A percentile compares a stretch with the other conserved stretches of the same genome.
Conservation (phyloP, 2,797 vertebrate species). For the Macropodus opercularis region DNA sequence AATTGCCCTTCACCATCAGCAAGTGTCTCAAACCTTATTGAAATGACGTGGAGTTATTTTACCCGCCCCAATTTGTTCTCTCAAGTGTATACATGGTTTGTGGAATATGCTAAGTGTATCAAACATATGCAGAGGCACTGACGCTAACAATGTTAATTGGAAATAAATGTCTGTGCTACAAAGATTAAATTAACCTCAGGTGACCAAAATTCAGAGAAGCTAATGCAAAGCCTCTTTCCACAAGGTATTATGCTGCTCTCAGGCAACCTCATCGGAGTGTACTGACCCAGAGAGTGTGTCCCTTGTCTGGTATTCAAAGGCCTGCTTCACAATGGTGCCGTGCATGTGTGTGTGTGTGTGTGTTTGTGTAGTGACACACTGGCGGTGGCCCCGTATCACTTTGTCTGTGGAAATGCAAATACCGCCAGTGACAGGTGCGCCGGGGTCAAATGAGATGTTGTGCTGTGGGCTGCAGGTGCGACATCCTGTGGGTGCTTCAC, state of each 20-base stretch:
- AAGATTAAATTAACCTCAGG: slow-evolving; percentile 42
- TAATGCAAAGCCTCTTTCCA: slow-evolving; percentile 9
- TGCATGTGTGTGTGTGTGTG: slow-evolving; percentile 30
- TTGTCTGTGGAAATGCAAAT: slow-evolving; percentile 53
- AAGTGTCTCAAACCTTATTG: slow-evolving; percentile 30
- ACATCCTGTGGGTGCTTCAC: slow-evolving; percentile 43
- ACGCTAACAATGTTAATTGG: slow-evolving; percentile 35
- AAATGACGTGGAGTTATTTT: slow-evolving; percentile 28
- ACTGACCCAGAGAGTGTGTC: slow-evolving; percentile 35
- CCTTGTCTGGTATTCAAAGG: slow-evolving; percentile 35
- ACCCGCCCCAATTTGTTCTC: slow-evolving; percentile 36
- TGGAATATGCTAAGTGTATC: slow-evolving; percentile 39
- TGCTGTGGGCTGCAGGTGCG: slow-evolving; percentile 57
- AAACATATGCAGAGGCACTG: slow-evolving; percentile 29
- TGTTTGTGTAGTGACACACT: slow-evolving; percentile 22
- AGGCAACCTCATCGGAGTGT: slow-evolving; percentile 17
- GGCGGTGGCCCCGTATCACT: slow-evolving; percentile 33
- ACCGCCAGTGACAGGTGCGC: slow-evolving; percentile 33
- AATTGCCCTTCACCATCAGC: slow-evolving; percentile 35
- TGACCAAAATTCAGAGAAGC: slow-evolving; percentile 22
- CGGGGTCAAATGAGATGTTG: slow-evolving; percentile 64
- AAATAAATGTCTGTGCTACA: slow-evolving; percentile 28
- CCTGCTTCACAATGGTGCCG: slow-evolving; percentile 19
- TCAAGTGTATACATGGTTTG: slow-evolving; percentile 24
- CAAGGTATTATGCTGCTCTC: slow-evolving; percentile 10